Base-by-base conservation (phyloP, 1,140 invertebrate species). In the Batillaria attramentaria region DNA sequence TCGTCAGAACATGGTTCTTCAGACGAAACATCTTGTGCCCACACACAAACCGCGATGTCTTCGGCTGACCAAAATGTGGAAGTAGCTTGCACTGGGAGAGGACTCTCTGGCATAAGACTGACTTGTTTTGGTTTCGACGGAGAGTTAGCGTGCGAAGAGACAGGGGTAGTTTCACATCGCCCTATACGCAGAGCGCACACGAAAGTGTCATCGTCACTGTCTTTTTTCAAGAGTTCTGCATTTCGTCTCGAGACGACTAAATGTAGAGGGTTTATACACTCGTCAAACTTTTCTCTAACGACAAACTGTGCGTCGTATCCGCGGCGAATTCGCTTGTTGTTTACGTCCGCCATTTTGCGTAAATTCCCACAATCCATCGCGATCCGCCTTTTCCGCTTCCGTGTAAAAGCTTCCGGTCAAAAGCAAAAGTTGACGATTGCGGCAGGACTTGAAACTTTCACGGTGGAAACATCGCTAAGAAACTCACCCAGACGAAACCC, bases 11-110 rank as follows among this genome's bases (percentile, higher is more conserved):
- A n/a, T 24, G 41, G 39, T 6, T 41, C 28, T 6, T 31, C 35
- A 5, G 31, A n/a, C 28, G 31, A 35, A 10, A 16, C 39, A 68
- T 82, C 72, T 8, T 31, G 13, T 13, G 75, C 75, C 78, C 74
- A 82, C 18, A 82, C 78, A 43, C 79, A 82, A 20, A 81, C 80
- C n/a, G 78, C 76, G 24, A 81, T 81, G 72, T 81, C 80, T 46
- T 81, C 77, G 33, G 80, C 50, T 42, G 73, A 75, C 54, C 73
- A 60, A 28, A 79, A 54, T 3, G 74, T 72, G 20, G 74, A 41
- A 18, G 65, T 79, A 4, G 77, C 70, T 20, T 76, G 41, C 60
- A 74, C 33, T 1, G 74, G 41, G n/a, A 62, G 16, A 35, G 24
- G 41, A 35, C 68, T 46, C 31, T 60, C 35, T 10, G 54, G 73